Evolutionary conservation across 2,888 invertebrate genomes (phyloP), one percentile per base, ranked within the genome.

Genomic region (Mechanitis messenoides): DNA sequence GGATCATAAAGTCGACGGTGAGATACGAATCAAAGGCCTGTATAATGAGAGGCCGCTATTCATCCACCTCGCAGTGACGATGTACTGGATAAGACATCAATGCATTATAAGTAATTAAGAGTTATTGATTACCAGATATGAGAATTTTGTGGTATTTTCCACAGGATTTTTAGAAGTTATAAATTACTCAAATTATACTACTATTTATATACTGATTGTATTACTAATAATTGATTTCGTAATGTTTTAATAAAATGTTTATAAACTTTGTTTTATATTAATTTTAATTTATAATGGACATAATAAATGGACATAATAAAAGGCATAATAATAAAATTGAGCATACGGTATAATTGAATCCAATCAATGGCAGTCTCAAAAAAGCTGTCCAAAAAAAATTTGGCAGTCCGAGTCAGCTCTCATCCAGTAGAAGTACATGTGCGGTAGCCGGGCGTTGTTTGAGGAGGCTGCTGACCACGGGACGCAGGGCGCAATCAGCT

Each of bases 11-110:
- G 69, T 73, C 75, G 74, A 78, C 79, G 78, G 79, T 76, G 74
- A 73, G 77, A 77, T 75, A 76, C 71, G 81, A 83, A 83, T 85
- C 83, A 86, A 85, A 87, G 83, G 76, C 74, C 73, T 73, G 71
- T 74, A 75, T 85, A 85, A 86, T 86, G 84, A 86, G 81, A 76
- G 77, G 72, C 71, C 71, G 78, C 80, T 76, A 84, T 85, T 84
- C 81, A 84, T 74, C 71, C 61, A 66, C 64, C 67, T 64, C 67
- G 62, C 61, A 67, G 72, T 64, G 66, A 69, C 68, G 68, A 69
- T 68, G 68, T 38, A 55, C 72, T 78, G 71, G 75, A 80, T 75
- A 68, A 57, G 77, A 55, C 67, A 64, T 64, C 50, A 50, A 50
- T 50, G 31, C 50, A 50, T 11, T 11, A n/a, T 31, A 7, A 50